phyloP scores from a whole-genome alignment of 2,888 invertebrate species.

The Diaphora mendica region DNA sequence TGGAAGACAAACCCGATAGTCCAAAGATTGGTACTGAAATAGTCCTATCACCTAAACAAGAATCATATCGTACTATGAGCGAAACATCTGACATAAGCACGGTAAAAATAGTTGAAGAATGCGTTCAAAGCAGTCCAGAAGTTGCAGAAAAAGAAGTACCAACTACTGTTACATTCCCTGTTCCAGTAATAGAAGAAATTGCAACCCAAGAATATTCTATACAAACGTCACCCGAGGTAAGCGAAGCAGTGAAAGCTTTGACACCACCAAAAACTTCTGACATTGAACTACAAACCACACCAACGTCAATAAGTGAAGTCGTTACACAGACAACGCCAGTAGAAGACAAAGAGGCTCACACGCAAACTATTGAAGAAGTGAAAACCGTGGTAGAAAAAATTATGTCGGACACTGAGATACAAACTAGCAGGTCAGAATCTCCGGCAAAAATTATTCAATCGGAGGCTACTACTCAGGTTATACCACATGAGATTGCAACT shows the following conservation, averaged over 20 bases:
- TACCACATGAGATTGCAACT: conserved; percentile 69
- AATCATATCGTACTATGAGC: conserved; percentile 87
- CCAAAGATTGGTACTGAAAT: conserved; percentile 82
- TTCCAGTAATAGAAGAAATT: conserved; percentile 87
- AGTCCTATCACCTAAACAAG: conserved; percentile 85
- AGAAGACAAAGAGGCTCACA: conserved; percentile 74
- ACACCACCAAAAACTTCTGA: conserved; percentile 69
- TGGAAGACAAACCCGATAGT: conserved; percentile 70
- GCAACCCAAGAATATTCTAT: conserved; percentile 84
- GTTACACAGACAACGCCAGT: conserved; percentile 88
- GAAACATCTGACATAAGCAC: conserved; percentile 86
- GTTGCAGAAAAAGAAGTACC: conserved; percentile 76
- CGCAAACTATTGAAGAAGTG: conserved; percentile 74
- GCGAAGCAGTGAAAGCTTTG: conserved; percentile 67
- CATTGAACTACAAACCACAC: conserved; percentile 85
- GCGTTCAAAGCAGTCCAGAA: conserved; percentile 84
- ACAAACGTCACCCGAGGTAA: conserved; percentile 87
- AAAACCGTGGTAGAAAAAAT: conserved; percentile 72
- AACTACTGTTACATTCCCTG: conserved; percentile 85
- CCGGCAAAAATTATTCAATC: conserved; percentile 72
- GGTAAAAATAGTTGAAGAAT: conserved; percentile 90
- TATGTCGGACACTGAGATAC: conserved; percentile 74
- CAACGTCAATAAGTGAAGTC: conserved; percentile 79
- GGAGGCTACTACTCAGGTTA: conserved; percentile 87
- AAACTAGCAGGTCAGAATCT: conserved; percentile 75